Conservation (phyloP, 53 echinoderm and acorn worm genomes). For the Mesocentrotus franciscanus region DNA sequence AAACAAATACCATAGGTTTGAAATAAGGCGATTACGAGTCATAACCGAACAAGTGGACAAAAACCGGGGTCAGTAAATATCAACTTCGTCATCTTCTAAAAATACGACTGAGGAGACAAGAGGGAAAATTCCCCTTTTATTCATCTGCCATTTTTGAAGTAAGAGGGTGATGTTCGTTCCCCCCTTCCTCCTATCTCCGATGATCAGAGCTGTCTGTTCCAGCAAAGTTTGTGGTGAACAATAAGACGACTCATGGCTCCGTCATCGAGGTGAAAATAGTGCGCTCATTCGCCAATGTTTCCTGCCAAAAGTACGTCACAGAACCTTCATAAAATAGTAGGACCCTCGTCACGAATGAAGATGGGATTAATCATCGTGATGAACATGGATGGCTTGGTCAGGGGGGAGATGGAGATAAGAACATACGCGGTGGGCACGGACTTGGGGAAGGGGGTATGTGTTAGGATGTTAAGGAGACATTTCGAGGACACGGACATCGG, state of each 20-base stretch:
- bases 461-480: no score
- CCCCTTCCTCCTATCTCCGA: constrained; percentile 1
- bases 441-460: background rate
- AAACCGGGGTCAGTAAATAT: constrained; percentile 42
- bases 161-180: background rate
- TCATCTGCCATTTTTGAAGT: constrained; percentile 1
- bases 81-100: constrained; percentile 48
- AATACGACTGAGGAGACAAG: background rate
- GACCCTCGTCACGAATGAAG: constrained; percentile 15
- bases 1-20: constrained; percentile 21
- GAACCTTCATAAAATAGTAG: background rate
- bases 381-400: background rate
- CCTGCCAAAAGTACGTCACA: constrained; percentile 33
- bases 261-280: constrained; percentile 58
- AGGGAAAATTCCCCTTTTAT: constrained; percentile 49
- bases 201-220: constrained; percentile 34
- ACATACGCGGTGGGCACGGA: background rate
- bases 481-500: background rate
- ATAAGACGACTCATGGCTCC: constrained; percentile 39
- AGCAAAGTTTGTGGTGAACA: constrained; percentile 41
- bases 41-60: constrained; percentile 25
- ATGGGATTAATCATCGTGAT: constrained; percentile 36
- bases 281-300: constrained; percentile 34
- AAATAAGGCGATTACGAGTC: background rate
- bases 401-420: background rate